Evolutionary conservation across 30 jellyfish, hydroid and myxozoan species (phyloP), one percentile per base, ranked within the genome.

Genomic region (Hydra vulgaris): DNA sequence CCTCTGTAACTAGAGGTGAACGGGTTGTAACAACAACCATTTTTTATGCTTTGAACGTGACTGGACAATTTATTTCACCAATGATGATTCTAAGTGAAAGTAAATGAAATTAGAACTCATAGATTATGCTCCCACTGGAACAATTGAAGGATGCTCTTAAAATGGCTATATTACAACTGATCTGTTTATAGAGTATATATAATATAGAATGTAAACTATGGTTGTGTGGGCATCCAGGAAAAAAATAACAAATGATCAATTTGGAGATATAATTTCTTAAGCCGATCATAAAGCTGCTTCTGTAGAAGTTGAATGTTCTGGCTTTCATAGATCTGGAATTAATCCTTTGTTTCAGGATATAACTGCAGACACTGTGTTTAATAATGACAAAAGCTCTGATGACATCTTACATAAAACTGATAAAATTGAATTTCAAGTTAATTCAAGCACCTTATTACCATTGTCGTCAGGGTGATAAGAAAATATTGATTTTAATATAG

Each of bases 61-160:
- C 87, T 16, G 87, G 81, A 22, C 68, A 27, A 19, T 83, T 17
- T 61, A 78, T 83, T 53, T 53, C 90, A 19, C 82, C 90, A 22
- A 54, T 75, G 21, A 54, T 83, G 72, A 73, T 83, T 40, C 12
- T 40, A 40, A 40, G 61, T 3, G 61, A 40, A 40, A 40, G 12
- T 12, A 40, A 40, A 83, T 73, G 90, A 83, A 26, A 52, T 72
- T 79, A 22, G 86, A 74, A 21, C 82, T 83, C 25, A 0, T 83
- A 54, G 90, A 83, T 40, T 87, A 61, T 26, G 84, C 90, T 8
- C 90, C 90, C 22, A 23, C 72, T 83, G 90, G 90, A 7, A 56
- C 87, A n/a, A 73, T 83, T 12, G 87, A 87, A 23, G 73, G 81
- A 0, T 21, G 70, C 61, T 76, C 90, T 12, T 80, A 83, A 18